Conservation (phyloP, 2,797 vertebrate genomes). For the Eospalax fontanierii region DNA sequence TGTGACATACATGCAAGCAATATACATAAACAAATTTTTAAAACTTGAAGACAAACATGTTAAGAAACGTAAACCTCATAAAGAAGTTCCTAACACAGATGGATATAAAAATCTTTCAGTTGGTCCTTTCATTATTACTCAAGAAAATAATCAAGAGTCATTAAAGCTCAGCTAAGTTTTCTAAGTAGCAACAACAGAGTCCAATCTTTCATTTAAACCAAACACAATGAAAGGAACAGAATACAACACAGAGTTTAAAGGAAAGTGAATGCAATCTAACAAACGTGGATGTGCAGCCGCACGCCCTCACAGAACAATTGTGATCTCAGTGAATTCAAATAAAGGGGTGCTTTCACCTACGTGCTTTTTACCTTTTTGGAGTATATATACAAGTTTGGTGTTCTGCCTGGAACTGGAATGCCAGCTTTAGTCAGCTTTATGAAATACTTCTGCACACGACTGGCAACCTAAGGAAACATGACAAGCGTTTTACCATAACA, state of each 20-base stretch:
- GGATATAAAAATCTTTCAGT: neutral
- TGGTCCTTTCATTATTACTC: neutral
- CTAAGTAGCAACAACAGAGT: conserved; percentile 38
- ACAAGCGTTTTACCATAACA: conserved; percentile 58
- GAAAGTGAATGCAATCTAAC: conserved; percentile 30
- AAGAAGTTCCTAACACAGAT: conserved; percentile 24
- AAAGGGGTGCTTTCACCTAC: neutral
- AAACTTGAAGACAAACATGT: no score
- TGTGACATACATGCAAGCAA: no score
- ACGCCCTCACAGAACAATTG: neutral
- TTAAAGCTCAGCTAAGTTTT: neutral
- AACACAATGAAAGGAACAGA: conserved; percentile 31
- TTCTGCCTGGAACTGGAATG: conserved; percentile 99
- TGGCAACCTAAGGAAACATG: conserved; percentile 94
- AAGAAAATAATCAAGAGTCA: conserved; percentile 53
- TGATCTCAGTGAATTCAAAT: conserved; percentile 21
- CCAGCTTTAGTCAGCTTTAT: conserved; percentile 99
- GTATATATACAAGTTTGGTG: conserved; percentile 99
- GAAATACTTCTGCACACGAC: conserved; percentile 99
- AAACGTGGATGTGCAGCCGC: neutral
- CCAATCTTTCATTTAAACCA: neutral
- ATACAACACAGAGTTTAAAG: no score
- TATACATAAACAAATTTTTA: no score
- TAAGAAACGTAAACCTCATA: conserved; percentile 10
- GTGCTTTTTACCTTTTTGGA: conserved; percentile 96